Evolutionary conservation across 2,797 vertebrate species (phyloP), one percentile per base, ranked within the genome.

Genomic region (Tiaroga cobitis): DNA sequence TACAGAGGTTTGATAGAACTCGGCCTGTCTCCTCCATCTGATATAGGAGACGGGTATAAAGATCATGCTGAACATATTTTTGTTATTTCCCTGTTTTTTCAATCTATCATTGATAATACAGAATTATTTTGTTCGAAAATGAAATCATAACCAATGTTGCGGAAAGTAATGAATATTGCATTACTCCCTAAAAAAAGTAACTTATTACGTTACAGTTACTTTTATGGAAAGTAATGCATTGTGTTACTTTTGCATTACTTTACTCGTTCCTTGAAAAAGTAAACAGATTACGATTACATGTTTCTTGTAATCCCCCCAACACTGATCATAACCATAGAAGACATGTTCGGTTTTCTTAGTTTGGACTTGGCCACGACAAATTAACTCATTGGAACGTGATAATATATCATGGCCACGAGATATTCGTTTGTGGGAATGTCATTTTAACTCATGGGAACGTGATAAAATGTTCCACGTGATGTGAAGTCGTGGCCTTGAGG

Each of bases 21-120:
- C 97, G 96, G 0, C 98, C 98, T 0, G 90, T 96, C 92, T 99
- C 98, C 0, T 98, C 97, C 96, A 99, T 97, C 98, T 99, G 89
- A 90, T 26, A 76, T 1, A 65, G 29, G 63, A 21, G 16, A 72
- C 10, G 5, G 34, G 9, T 65, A 65, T 8, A 32, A 65, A 65
- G 29, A 32, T 18, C 29, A 65, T 18, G 15, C 26, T 63, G 61
- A 65, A 65, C 6, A 32, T 32, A 65, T 65, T 65, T 63, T 63
- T 15, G 15, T 29, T 16, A 63, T 8, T n/a, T 59, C 56, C 56
- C 24, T n/a, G 6, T 8, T 29, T 65, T 65, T 65, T 65, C 15
- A 32, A 16, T 3, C 29, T 65, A 65, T 29, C 63, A 65, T 65
- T 65, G 15, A 65, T 65, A 32, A 65, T 65, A 18, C 26, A 32